Conservation (phyloP, 2,113 vertebrate species). For the Alethe diademata region DNA sequence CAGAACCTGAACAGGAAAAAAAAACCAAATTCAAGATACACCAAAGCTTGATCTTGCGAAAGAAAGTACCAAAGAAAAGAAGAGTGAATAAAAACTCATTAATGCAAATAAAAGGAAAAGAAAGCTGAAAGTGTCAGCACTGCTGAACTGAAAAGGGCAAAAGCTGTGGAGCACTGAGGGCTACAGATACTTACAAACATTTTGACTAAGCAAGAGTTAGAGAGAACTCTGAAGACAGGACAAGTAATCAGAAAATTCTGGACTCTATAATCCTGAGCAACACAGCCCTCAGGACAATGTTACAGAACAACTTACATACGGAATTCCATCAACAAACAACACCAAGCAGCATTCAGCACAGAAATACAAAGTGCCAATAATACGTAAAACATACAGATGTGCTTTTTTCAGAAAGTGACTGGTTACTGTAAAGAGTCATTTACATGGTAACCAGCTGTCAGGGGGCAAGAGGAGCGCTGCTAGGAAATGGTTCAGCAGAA, state of each 20-base stretch:
- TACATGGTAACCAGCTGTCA: not conserved
- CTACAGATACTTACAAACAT: not conserved
- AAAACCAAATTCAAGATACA: not conserved
- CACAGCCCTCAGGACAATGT: fast-evolving
- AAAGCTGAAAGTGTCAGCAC: not conserved
- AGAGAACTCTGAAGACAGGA: fast-evolving
- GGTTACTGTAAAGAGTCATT: fast-evolving
- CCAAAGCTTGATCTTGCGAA: not conserved
- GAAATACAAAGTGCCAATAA: not conserved
- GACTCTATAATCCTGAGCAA: not conserved
- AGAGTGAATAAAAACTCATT: not conserved
- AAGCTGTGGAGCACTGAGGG: not conserved
- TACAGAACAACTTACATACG: not conserved
- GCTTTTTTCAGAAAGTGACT: not conserved
- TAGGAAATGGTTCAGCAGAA: not conserved
- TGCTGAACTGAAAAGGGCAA: not conserved
- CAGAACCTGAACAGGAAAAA: not conserved
- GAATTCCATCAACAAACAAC: not conserved
- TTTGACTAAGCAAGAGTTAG: not conserved
- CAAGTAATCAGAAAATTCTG: not conserved
- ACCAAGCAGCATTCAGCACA: not conserved
- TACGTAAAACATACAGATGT: not conserved
- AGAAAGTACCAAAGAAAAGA: not conserved
- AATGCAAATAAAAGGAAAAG: not conserved
- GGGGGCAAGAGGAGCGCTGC: not conserved